Evolutionary conservation across 2,797 vertebrate species (phyloP).

Genomic region (Leptatherina wallacei): DNA sequence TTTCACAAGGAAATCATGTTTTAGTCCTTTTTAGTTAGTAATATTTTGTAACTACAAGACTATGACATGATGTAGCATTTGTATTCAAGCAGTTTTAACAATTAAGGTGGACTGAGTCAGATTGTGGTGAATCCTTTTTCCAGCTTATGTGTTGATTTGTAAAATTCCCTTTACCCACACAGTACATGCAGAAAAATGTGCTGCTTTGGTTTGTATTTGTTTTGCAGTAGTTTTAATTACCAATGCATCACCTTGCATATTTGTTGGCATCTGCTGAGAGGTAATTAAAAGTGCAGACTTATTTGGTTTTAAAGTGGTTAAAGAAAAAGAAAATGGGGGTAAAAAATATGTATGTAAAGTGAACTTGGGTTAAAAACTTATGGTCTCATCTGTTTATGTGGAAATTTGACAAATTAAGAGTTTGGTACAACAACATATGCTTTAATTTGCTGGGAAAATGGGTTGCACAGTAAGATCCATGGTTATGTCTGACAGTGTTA

Average conservation of each 20-base stretch:
- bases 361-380: conserved; percentile 34
- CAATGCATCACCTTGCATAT: conserved; percentile 1
- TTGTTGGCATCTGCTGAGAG: conserved; percentile 15
- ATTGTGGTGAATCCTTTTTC: background rate
- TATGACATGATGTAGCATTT: background rate
- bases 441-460: conserved; percentile 76
- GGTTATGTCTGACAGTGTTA: conserved; percentile 66
- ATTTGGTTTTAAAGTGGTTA: conserved; percentile 26
- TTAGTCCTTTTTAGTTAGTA: background rate
- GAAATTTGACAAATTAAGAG: conserved; percentile 60
- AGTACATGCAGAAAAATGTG: background rate
- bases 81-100: background rate
- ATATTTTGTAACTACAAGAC: background rate
- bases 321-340: background rate
- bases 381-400: conserved; percentile 45
- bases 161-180: background rate
- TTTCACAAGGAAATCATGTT: background rate
- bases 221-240: conserved; percentile 5
- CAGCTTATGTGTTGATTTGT: background rate
- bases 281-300: conserved; percentile 36
- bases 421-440: conserved; percentile 61
- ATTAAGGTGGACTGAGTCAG: background rate
- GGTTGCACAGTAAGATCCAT: conserved; percentile 56
- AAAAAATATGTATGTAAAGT: conserved; percentile 9
- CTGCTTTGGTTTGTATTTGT: conserved; percentile 11